Percentiles rank a stretch among this genome's conserved stretches.
Conservation (phyloP, 2,113 vertebrate genomes). For the Acanthochromis polyacanthus region DNA sequence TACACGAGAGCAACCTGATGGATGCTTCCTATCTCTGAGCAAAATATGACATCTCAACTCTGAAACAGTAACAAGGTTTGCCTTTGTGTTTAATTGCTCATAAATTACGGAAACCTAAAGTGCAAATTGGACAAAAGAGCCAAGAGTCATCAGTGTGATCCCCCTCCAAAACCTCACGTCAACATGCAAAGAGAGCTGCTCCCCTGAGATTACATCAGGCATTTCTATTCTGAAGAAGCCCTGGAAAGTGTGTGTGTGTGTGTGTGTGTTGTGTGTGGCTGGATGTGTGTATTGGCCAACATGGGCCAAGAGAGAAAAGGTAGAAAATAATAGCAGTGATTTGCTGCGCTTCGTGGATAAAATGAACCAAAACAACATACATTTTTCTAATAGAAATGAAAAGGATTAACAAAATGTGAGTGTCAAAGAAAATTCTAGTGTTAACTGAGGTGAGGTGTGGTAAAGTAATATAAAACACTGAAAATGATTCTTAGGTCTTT, state of each 20-base stretch:
- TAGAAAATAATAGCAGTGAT: conserved; percentile 60
- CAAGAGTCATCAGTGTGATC: conserved; percentile 41
- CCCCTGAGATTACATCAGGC: conserved; percentile 75
- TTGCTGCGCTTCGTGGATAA: conserved; percentile 29
- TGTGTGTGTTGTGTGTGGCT: conserved; percentile 3
- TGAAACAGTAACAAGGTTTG: conserved; percentile 2
- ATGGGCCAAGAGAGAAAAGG: conserved; percentile 40
- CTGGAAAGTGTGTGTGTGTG: conserved; percentile 58
- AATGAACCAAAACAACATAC: neutral
- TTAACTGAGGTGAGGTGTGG: neutral
- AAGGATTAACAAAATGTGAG: too few relatives aligned
- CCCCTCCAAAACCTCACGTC: conserved; percentile 20
- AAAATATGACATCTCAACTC: conserved; percentile 37
- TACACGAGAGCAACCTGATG: conserved; percentile 73
- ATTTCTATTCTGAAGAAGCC: conserved; percentile 70
- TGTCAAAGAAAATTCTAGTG: neutral
- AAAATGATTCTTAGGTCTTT: too few relatives aligned
- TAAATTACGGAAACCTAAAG: conserved; percentile 37
- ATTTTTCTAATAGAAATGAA: neutral
- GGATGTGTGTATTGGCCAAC: conserved; percentile 45
- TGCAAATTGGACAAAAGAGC: conserved; percentile 39
- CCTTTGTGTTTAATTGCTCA: conserved; percentile 8
- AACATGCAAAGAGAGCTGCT: conserved; percentile 67
- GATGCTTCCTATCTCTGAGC: conserved; percentile 40
- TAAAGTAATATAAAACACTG: neutral